Evolutionary conservation across 2,888 invertebrate genomes (phyloP).

Genomic region (Falcaria lacertinaria): DNA sequence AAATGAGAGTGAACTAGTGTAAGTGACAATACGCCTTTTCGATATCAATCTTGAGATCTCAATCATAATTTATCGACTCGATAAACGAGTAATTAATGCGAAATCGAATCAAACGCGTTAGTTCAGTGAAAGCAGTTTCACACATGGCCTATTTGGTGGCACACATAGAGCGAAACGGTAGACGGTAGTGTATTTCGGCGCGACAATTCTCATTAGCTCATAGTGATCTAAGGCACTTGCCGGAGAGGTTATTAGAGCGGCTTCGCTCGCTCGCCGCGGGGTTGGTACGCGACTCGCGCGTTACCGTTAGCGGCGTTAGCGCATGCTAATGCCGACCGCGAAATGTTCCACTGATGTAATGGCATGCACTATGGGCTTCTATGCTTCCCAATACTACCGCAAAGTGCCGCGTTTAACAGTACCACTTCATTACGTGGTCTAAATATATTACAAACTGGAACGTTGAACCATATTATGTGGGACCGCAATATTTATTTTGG

Average conservation of each 20-base stretch:
- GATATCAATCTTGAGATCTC: constrained; percentile 27
- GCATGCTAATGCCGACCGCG: constrained; percentile 65
- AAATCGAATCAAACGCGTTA: constrained; percentile 45
- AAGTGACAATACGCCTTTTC: constrained; percentile 12
- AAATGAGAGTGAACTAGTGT: background rate
- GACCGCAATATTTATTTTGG: too few relatives aligned
- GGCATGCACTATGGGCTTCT: constrained; percentile 48
- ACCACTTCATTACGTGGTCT: constrained; percentile 15
- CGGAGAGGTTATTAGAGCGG: constrained; percentile 35
- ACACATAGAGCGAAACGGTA: constrained; percentile 33
- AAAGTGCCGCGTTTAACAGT: constrained; percentile 20
- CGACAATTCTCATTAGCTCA: constrained; percentile 44
- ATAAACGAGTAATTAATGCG: constrained; percentile 59
- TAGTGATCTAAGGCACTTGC: constrained; percentile 22
- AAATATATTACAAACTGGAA: background rate
- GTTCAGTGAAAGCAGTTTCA: constrained; percentile 68
- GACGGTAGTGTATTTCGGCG: constrained; percentile 33
- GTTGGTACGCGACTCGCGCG: constrained; percentile 23
- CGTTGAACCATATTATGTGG: too few relatives aligned
- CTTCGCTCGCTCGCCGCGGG: constrained; percentile 22
- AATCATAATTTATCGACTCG: constrained; percentile 47
- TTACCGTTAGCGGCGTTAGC: constrained; percentile 70
- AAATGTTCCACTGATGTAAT: constrained; percentile 57
- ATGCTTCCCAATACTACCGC: constrained; percentile 22
- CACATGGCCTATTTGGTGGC: constrained; percentile 49